phyloP scores from a whole-genome alignment of 2,888 invertebrate genomes.

The Pecten maximus region DNA sequence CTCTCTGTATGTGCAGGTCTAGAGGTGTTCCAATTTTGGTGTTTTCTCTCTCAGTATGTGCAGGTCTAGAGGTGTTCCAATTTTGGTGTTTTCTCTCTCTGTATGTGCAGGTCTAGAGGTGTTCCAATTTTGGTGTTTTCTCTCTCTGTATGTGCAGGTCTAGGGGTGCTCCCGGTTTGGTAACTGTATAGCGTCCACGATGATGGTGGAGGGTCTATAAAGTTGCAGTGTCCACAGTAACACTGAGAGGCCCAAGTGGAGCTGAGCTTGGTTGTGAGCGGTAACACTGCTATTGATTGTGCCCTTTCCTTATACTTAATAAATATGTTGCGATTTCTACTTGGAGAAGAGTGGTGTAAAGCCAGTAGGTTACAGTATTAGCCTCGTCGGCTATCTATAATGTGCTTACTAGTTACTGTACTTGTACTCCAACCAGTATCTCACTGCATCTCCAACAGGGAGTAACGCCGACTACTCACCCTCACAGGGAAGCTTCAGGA shows the following conservation, averaged over 20 bases:
- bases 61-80: too few species aligned
- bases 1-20: too few species aligned
- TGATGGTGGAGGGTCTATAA: background rate
- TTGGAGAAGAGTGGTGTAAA: background rate
- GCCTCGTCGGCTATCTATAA: conserved; percentile 2
- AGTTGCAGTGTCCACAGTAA: background rate
- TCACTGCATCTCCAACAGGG: background rate
- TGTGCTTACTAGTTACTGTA: background rate
- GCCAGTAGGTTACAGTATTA: background rate
- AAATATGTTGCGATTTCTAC: conserved; percentile 28
- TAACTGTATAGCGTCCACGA: background rate
- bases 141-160: too few species aligned
- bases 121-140: too few species aligned
- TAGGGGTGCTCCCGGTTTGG: background rate
- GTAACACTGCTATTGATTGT: background rate
- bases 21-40: too few species aligned
- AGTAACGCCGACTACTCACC: background rate
- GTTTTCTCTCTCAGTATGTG: too few species aligned
- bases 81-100: too few species aligned
- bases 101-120: too few species aligned
- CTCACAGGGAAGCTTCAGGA: background rate
- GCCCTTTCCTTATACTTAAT: conserved; percentile 27
- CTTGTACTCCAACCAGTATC: background rate
- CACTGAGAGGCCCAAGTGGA: background rate
- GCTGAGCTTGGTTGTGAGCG: background rate